Percentiles rank a stretch among this genome's conserved stretches.
These are phyloP conservation scores for Myiotriccus ornatus DNA, from an alignment of 2,797 vertebrate genomes.

Conservation along the genomic window DNA sequence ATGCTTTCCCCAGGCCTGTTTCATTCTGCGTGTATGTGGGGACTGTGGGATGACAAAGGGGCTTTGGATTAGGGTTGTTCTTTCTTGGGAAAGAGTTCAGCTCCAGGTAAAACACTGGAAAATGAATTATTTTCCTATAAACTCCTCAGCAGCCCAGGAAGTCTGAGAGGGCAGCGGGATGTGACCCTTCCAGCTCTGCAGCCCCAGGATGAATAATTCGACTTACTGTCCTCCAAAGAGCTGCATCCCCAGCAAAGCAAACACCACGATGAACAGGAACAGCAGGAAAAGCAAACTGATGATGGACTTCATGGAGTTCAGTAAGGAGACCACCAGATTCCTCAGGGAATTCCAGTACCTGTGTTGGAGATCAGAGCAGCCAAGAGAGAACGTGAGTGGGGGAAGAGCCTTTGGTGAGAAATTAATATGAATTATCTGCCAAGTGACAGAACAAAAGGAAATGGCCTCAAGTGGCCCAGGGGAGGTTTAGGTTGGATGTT, in stretches of 20 bases:
- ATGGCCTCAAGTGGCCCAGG: neutral
- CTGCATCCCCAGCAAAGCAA: constrained; percentile 96
- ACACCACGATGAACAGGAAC: constrained; percentile 97
- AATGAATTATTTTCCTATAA: neutral
- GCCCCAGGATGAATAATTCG: neutral
- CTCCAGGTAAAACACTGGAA: neutral
- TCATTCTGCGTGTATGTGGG: neutral
- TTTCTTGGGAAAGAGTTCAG: neutral
- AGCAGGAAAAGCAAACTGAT: constrained; percentile 95
- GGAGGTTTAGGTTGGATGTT: neutral
- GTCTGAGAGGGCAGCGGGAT: rapidly evolving
- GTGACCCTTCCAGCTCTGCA: neutral
- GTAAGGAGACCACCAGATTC: constrained; percentile 93
- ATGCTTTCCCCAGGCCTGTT: neutral
- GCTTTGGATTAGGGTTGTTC: neutral
- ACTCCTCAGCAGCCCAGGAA: neutral
- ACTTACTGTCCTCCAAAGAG: constrained; percentile 97
- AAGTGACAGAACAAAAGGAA: neutral
- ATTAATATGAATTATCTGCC: too few species aligned
- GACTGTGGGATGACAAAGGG: neutral
- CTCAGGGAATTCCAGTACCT: constrained; percentile 97
- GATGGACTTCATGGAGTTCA: constrained; percentile 99
- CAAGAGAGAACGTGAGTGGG: neutral
- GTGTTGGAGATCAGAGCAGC: neutral
- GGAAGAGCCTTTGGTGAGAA: neutral